phyloP scores from a whole-genome alignment of 2,113 vertebrate species.

The Meriones unguiculatus region DNA sequence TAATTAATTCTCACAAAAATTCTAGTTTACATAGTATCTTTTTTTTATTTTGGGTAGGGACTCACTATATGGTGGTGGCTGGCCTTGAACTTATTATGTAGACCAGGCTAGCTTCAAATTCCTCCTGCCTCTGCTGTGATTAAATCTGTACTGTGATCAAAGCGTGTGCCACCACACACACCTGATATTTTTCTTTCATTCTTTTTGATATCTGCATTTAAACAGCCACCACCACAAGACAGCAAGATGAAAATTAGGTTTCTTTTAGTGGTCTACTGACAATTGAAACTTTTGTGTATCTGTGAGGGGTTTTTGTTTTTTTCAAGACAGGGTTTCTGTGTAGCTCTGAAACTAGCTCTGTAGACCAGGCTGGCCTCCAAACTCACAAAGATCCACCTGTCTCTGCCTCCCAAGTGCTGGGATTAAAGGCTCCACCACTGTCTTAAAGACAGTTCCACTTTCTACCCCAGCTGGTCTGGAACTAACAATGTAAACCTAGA shows the following conservation, averaged over 20 bases:
- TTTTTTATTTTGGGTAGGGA: slow-evolving; percentile 7
- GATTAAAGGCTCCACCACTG: not conserved
- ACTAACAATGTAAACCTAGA: not conserved
- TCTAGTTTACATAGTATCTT: not conserved
- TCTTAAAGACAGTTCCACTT: not conserved
- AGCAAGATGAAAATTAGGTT: not conserved
- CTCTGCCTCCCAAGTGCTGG: not conserved
- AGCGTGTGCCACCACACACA: not conserved
- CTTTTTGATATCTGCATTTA: not conserved
- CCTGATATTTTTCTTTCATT: not conserved
- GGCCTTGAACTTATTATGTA: not conserved
- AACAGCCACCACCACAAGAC: not conserved
- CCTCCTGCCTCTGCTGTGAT: not conserved
- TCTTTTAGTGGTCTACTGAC: not conserved
- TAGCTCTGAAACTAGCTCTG: not conserved
- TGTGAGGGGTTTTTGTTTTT: not conserved
- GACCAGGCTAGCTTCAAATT: not conserved
- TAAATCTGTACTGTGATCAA: not conserved
- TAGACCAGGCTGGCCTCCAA: not conserved
- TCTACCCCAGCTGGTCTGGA: not conserved
- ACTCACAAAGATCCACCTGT: not conserved
- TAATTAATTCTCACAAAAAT: slow-evolving; percentile 2
- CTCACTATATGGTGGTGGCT: not conserved
- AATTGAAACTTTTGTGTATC: not conserved
- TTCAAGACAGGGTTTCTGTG: not conserved